Evolutionary conservation across 2,888 invertebrate genomes (phyloP), one percentile per base, ranked within the genome.

Genomic region (Ariolimax columbianus): DNA sequence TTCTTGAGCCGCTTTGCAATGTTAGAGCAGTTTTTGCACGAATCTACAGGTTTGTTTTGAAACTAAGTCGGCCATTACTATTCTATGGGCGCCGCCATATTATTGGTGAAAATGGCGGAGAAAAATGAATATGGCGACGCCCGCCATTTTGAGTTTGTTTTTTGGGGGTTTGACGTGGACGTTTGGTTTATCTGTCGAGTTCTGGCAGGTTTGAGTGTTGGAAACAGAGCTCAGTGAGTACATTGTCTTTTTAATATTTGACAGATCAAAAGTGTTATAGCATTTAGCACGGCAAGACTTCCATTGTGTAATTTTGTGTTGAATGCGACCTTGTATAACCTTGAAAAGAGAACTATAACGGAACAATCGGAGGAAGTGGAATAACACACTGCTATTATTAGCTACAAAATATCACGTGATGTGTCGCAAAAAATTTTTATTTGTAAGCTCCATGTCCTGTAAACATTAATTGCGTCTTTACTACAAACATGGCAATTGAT

Each of bases 1-100:
- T 19, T n/a, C 30, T 43, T 6, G 40, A 9, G 6, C n/a, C 17
- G 19, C 14, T 51, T 33, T n/a, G 30, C 9, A 43, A 17, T 30
- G 26, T 17, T n/a, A 78, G 40, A 11, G 0, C 38, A 43, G 40
- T 26, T 14, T 85, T 83, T 80, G 43, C 33, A 77, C 23, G 40
- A n/a, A 70, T 81, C 86, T 89, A 88, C 33, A 66, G 51, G 90
- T 91, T 91, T 93, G 93, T 93, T 93, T 92, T 93, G 92, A 91
- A 92, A 91, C 88, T 86, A 75, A 87, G 95, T 94, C 95, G 95
- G 95, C 95, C 95, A 95, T 95, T 94, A 95, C 94, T 90, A 90
- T 88, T 89, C 88, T 94, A 95, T 95, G 95, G 95, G 95, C 95
- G 95, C 95, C 95, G 95, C 95, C 95, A 95, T 95, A 95, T 95